phyloP scores from a whole-genome alignment of 2,797 vertebrate species.

The Champsocephalus esox region DNA sequence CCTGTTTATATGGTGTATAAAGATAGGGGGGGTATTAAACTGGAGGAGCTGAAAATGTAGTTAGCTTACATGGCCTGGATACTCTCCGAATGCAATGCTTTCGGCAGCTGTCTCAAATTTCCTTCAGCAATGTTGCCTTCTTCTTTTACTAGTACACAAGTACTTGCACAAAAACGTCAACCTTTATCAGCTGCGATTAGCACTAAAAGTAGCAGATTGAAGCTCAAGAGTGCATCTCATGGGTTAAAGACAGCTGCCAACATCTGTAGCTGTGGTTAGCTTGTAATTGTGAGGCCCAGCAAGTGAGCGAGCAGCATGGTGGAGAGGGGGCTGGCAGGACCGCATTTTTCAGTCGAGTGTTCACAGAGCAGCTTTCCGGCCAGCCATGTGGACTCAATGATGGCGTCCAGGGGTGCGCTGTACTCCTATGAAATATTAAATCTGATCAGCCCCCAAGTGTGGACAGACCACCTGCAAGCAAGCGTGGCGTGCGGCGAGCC shows the following conservation, averaged over 20 bases:
- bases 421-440: constrained; percentile 97
- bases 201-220: constrained; percentile 58
- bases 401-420: constrained; percentile 90
- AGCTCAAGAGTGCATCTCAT: constrained; percentile 54
- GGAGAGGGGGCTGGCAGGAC: constrained; percentile 87
- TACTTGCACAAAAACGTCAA: background rate
- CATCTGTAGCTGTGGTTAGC: constrained; percentile 93
- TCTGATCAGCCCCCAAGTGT: constrained; percentile 89
- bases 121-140: background rate
- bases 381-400: constrained; percentile 99
- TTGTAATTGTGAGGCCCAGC: constrained; percentile 92
- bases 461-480: constrained; percentile 95
- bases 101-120: constrained; percentile 8
- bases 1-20: constrained; percentile 73
- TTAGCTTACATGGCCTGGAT: constrained; percentile 60
- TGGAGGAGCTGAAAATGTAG: constrained; percentile 60
- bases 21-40: constrained; percentile 59
- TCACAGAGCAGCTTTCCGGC: constrained; percentile 96
- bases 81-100: constrained; percentile 56
- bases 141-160: background rate
- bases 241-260: constrained; percentile 87
- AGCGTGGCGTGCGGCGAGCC: constrained; percentile 79
- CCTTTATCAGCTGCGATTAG: constrained; percentile 3
- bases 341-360: constrained; percentile 94
- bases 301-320: constrained; percentile 89